These are phyloP conservation scores for Tubiluchus corallicola DNA, from an alignment of 2,888 invertebrate genomes.

Conservation along the genomic window DNA sequence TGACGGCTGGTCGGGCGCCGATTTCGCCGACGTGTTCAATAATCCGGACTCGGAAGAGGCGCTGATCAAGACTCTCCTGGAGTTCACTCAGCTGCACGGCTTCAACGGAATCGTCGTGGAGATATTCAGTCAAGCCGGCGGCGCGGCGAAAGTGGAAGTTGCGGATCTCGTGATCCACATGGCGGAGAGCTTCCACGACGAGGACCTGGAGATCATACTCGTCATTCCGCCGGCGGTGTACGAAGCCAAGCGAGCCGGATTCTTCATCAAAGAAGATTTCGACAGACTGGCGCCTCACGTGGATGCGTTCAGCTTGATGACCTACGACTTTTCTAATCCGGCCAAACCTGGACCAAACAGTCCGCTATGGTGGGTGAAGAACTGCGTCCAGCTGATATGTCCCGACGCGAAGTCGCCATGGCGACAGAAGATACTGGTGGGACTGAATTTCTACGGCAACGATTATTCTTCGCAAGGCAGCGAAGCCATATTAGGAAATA, in stretches of 20 bases:
- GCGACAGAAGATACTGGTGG: slow-evolving; percentile 59
- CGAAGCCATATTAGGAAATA: slow-evolving; percentile 53
- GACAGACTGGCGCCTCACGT: slow-evolving; percentile 54
- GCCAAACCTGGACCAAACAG: slow-evolving; percentile 65
- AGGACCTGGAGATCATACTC: slow-evolving; percentile 35
- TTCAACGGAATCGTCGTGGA: neutral
- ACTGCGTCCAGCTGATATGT: slow-evolving; percentile 52
- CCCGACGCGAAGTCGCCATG: slow-evolving; percentile 34
- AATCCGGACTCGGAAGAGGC: slow-evolving; percentile 21
- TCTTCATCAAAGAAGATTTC: slow-evolving; percentile 55
- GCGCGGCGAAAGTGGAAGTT: slow-evolving; percentile 11
- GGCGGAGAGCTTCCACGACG: slow-evolving; percentile 14
- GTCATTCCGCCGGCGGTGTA: slow-evolving; percentile 53
- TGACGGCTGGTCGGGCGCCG: slow-evolving; percentile 48
- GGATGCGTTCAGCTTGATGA: slow-evolving; percentile 82
- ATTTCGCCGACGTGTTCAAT: slow-evolving; percentile 24
- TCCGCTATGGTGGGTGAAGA: slow-evolving; percentile 59
- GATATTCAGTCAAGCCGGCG: slow-evolving; percentile 9
- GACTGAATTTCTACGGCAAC: slow-evolving; percentile 83
- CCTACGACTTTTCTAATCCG: slow-evolving; percentile 73
- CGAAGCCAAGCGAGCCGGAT: slow-evolving; percentile 34
- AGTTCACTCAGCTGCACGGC: neutral
- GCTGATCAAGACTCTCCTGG: slow-evolving; percentile 25
- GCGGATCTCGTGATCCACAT: slow-evolving; percentile 13
- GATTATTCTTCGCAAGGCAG: slow-evolving; percentile 60